Percentiles rank a stretch among this genome's conserved stretches.
These are phyloP conservation scores for Cygnus buccinator DNA, from an alignment of 2,113 vertebrate genomes.

Conservation along the genomic window DNA sequence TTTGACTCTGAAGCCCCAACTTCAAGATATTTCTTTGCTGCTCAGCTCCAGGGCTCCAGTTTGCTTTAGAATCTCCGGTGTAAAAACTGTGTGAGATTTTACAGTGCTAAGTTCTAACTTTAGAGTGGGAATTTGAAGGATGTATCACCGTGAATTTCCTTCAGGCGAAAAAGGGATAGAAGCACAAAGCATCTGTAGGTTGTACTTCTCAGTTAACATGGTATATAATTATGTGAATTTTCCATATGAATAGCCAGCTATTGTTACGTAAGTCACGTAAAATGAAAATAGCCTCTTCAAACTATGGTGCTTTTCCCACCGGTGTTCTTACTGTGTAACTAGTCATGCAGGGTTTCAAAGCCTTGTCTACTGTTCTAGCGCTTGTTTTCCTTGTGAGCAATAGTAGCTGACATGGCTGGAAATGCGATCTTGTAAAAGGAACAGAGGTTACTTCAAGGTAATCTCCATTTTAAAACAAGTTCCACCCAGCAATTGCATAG, in stretches of 20 bases:
- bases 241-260: background rate
- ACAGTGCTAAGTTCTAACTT: background rate
- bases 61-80: background rate
- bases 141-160: background rate
- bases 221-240: background rate
- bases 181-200: background rate
- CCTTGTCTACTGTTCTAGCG: background rate
- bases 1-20: background rate
- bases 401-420: background rate
- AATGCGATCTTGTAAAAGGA: background rate
- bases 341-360: background rate
- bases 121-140: background rate
- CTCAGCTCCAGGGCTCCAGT: background rate
- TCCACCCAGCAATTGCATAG: background rate
- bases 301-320: background rate
- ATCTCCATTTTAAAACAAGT: background rate
- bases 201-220: background rate
- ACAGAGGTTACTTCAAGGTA: background rate
- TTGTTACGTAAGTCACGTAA: background rate
- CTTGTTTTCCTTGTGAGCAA: background rate
- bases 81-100: background rate
- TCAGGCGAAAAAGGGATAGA: background rate
- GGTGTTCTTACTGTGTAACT: background rate
- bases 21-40: background rate
- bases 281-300: background rate